Evolutionary conservation across 92 coral and sea anemone genomes (phyloP).

Genomic region (Heliopora coerulea): DNA sequence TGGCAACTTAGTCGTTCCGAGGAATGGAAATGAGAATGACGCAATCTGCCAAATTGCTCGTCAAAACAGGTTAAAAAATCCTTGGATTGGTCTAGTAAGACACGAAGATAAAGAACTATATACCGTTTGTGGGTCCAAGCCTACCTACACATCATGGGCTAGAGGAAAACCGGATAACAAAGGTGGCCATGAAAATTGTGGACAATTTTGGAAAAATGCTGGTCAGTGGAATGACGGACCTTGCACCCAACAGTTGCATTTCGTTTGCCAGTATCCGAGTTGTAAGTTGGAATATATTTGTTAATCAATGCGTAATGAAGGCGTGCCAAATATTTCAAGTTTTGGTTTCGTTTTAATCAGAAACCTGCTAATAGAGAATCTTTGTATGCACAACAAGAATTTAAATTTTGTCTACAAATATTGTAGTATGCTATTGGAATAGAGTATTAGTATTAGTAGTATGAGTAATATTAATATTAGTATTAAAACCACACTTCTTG

Average conservation of each 20-base stretch:
- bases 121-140: background rate
- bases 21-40: background rate
- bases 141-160: background rate
- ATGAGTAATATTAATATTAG: too few relatives aligned
- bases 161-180: background rate
- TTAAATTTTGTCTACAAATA: too few relatives aligned
- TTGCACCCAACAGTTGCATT: background rate
- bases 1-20: background rate
- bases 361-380: too few relatives aligned
- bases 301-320: too few relatives aligned
- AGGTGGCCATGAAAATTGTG: background rate
- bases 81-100: background rate
- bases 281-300: too few relatives aligned
- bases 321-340: too few relatives aligned
- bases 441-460: too few relatives aligned
- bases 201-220: background rate
- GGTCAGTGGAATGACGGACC: background rate
- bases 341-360: too few relatives aligned
- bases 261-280: background rate
- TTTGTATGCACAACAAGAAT: too few relatives aligned
- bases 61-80: background rate
- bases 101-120: background rate
- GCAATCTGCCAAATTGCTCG: conserved; percentile 1
- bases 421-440: too few relatives aligned
- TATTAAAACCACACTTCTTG: too few relatives aligned